A percentile compares a stretch with the other conserved stretches of the same genome.
phyloP scores from a whole-genome alignment of 1,140 invertebrate genomes.

The Aphelenchoides avenae region DNA sequence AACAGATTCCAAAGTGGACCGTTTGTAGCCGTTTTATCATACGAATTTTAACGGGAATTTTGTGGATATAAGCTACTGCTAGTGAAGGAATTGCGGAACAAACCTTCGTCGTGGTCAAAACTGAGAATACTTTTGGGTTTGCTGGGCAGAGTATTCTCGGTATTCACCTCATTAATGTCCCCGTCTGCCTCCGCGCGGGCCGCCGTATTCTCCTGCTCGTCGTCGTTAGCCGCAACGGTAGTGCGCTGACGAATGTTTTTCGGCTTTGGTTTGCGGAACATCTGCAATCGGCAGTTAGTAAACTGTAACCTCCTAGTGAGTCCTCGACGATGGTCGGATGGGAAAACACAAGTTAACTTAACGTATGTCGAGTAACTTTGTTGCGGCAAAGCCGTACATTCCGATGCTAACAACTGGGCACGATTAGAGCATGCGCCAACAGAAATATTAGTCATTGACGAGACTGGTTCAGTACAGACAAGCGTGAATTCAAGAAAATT shows the following conservation, averaged over 20 bases:
- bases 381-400: too few relatives aligned
- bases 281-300: conserved; percentile 1
- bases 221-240: not conserved
- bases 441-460: too few relatives aligned
- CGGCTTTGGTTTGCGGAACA: conserved; percentile 19
- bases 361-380: too few relatives aligned
- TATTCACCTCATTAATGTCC: not conserved
- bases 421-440: too few relatives aligned
- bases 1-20: not conserved
- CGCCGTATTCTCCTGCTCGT: not conserved
- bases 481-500: too few relatives aligned
- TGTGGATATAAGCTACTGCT: not conserved
- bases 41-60: not conserved
- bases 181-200: not conserved
- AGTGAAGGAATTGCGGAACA: not conserved
- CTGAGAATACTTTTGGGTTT: conserved; percentile 9
- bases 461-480: too few relatives aligned
- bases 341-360: too few relatives aligned
- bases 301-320: too few relatives aligned
- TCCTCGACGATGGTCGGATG: too few relatives aligned
- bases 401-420: too few relatives aligned
- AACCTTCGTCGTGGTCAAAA: conserved; percentile 22
- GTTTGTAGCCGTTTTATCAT: not conserved
- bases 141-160: not conserved
- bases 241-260: conserved; percentile 14